phyloP scores from a whole-genome alignment of 2,797 vertebrate genomes.

The Spinibarbus caldwelli region DNA sequence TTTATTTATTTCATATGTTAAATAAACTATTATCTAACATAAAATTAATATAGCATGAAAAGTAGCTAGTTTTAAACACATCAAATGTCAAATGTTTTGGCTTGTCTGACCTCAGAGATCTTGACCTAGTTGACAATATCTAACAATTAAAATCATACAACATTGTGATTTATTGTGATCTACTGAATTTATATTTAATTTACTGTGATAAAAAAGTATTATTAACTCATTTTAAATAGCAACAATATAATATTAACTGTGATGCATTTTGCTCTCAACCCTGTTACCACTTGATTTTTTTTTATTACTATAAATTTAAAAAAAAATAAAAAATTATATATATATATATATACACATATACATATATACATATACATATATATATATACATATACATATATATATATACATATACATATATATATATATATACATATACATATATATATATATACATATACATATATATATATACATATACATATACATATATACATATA shows the following conservation, averaged over 20 bases:
- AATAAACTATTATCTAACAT: neutral
- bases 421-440: no score
- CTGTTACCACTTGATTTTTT: neutral
- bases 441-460: no score
- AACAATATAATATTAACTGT: neutral
- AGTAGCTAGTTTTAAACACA: neutral
- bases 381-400: no score
- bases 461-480: no score
- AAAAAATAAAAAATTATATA: no score
- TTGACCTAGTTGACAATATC: neutral
- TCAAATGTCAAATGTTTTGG: neutral
- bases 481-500: no score
- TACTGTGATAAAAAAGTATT: no score
- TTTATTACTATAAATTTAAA: neutral
- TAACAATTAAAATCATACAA: neutral
- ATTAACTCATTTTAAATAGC: neutral
- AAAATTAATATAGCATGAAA: neutral
- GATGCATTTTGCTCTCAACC: neutral
- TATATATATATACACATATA: no score
- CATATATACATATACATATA: no score
- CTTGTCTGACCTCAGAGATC: neutral
- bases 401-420: no score
- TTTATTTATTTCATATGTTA: neutral
- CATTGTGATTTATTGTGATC: neutral
- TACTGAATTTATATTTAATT: neutral